Percentiles rank a stretch among this genome's conserved stretches.
phyloP scores from a whole-genome alignment of 2,113 vertebrate species.

The Brachypteracias leptosomus region DNA sequence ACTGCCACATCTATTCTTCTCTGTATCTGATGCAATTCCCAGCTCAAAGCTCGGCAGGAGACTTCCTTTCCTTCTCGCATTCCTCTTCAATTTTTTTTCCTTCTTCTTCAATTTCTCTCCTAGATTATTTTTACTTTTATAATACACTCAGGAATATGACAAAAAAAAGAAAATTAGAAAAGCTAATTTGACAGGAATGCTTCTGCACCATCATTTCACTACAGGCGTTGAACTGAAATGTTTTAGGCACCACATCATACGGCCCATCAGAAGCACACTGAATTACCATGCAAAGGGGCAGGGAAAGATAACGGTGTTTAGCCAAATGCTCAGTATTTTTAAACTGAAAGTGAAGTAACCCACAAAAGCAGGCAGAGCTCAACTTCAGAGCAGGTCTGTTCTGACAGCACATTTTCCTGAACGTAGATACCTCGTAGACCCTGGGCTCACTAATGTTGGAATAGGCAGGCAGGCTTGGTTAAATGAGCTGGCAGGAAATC shows the following conservation, averaged over 20 bases:
- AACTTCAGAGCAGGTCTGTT: neutral
- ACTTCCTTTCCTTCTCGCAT: neutral
- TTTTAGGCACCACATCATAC: neutral
- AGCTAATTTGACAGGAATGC: neutral
- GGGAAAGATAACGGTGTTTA: neutral
- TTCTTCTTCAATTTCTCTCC: neutral
- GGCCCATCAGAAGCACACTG: neutral
- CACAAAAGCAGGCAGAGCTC: neutral
- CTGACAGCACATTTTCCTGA: rapidly evolving
- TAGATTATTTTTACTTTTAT: neutral
- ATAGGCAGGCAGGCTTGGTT: neutral
- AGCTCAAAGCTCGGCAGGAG: neutral
- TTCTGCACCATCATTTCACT: neutral
- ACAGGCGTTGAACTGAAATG: neutral
- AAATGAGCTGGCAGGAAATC: neutral
- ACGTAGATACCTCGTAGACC: neutral
- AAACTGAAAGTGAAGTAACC: neutral
- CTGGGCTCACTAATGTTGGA: neutral
- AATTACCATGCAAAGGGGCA: neutral
- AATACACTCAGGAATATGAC: neutral
- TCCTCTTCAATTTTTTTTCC: neutral
- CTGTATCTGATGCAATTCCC: neutral
- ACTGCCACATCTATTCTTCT: neutral
- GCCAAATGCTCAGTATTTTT: neutral
- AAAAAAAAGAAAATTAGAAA: neutral